Evolutionary conservation across 2,797 vertebrate species (phyloP), one percentile per base, ranked within the genome.

Genomic region (Lindbergichthys nudifrons): DNA sequence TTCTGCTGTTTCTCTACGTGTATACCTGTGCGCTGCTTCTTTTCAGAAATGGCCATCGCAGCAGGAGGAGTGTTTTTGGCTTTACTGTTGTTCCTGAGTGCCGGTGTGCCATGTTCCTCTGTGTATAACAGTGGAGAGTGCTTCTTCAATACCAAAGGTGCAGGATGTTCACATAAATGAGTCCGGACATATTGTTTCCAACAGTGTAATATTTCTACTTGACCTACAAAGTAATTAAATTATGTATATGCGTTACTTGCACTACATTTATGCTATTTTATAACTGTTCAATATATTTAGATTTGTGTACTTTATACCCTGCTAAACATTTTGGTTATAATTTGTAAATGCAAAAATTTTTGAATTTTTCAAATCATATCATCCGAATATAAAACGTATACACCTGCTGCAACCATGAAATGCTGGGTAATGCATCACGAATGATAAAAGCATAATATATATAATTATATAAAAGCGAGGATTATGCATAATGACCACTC

Each of bases 111-210:
- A 9, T 88, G 87, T 62, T 64, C 88, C 13, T 88, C 89, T 19
- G 84, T 87, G 41, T 84, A 90, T 61, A 92, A 88, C 79, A 87
- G 87, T 5, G 94, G 94, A 9, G 95, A 95, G 83, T 95, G 94
- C 73, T 94, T 93, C 82, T 95, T 95, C 74, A 94, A 95, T 69
- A 93, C 94, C 19, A 95, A 94, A 95, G 94, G 94, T 95, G 86
- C 12, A 60, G 18, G 54, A 2, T 63, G 45, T 66, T 4, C 41
- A 3, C 57, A 4, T 42, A 5, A 42, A 5, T 68, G 30, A 58
- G 10, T 66, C 18, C 46, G 23, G 19, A 46, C 12, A n/a, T 42
- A 1, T 19, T 60, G 39, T 36, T 54, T 61, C 2, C 8, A 10
- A 23, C 15, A n/a, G 41, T 1, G 0, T 57, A 9, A 0, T 11